Evolutionary conservation across 35 echinoderm and acorn worm genomes (phyloP).

Genomic region (Apostichopus parvimensis): DNA sequence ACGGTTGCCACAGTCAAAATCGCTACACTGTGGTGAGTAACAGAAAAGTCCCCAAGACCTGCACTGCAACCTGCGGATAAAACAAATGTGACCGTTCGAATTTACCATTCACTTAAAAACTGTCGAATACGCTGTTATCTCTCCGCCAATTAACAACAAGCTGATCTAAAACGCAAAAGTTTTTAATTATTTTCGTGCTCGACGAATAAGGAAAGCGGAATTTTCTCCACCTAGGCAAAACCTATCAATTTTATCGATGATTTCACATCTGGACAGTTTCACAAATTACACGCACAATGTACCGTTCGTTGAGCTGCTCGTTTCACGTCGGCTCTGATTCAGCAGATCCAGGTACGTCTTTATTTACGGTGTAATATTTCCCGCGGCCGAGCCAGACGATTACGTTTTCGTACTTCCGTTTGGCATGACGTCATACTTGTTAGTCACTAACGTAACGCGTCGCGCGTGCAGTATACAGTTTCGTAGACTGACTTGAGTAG

Average conservation of each 20-base stretch:
- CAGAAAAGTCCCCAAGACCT: too few species aligned
- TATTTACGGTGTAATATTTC: slow-evolving; percentile 19
- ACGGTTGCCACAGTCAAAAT: too few species aligned
- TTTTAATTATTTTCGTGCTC: not conserved
- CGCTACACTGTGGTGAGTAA: too few species aligned
- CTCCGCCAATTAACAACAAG: not conserved
- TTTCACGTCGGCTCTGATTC: not conserved
- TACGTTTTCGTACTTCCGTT: not conserved
- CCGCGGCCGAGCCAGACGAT: not conserved
- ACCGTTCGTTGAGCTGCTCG: not conserved
- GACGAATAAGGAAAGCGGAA: not conserved
- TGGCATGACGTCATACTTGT: not conserved
- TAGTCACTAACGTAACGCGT: not conserved
- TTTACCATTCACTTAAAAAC: not conserved
- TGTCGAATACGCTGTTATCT: not conserved
- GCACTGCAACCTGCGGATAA: too few species aligned
- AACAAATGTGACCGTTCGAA: not conserved
- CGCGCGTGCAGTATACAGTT: not conserved
- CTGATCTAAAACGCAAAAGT: not conserved
- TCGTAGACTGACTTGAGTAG: not conserved
- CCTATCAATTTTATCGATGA: not conserved
- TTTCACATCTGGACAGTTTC: not conserved
- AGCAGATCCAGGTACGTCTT: slow-evolving; percentile 5
- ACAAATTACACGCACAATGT: not conserved
- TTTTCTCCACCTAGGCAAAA: not conserved